Evolutionary conservation across 2,113 vertebrate species (phyloP).

Genomic region (Aramus guarauna): DNA sequence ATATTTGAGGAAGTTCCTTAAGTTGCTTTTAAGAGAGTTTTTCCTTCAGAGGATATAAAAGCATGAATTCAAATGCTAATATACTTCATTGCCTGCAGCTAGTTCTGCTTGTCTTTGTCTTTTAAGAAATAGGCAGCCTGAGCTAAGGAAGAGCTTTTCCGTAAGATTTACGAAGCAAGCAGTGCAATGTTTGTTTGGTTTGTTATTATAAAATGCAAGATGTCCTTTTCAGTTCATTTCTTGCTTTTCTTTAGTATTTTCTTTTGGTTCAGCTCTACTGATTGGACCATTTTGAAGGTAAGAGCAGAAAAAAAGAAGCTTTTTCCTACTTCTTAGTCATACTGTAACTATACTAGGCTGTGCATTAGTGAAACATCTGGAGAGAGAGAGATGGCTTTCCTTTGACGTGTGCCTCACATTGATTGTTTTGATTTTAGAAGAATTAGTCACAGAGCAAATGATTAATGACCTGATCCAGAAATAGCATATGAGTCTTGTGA

Average conservation of each 20-base stretch:
- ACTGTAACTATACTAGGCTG: background rate
- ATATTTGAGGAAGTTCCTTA: constrained; percentile 2
- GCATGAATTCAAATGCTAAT: constrained; percentile 49
- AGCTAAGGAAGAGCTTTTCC: background rate
- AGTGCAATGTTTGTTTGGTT: background rate
- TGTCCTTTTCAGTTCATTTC: background rate
- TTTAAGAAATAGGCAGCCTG: background rate
- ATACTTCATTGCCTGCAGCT: constrained; percentile 11
- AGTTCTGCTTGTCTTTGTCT: constrained; percentile 33
- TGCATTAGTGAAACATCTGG: background rate
- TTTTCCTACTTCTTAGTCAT: background rate
- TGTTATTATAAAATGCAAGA: background rate
- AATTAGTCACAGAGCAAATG: background rate
- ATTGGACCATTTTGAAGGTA: background rate
- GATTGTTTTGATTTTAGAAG: background rate
- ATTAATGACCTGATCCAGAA: background rate
- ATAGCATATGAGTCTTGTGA: background rate
- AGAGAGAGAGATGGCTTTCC: background rate
- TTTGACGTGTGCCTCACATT: background rate
- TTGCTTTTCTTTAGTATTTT: background rate
- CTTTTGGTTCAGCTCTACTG: background rate
- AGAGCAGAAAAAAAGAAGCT: background rate
- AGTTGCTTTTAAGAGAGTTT: constrained; percentile 4
- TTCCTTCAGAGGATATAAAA: background rate
- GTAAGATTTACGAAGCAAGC: background rate